Evolutionary conservation across 2,888 invertebrate genomes (phyloP).

Genomic region (Tinea semifulvella): DNA sequence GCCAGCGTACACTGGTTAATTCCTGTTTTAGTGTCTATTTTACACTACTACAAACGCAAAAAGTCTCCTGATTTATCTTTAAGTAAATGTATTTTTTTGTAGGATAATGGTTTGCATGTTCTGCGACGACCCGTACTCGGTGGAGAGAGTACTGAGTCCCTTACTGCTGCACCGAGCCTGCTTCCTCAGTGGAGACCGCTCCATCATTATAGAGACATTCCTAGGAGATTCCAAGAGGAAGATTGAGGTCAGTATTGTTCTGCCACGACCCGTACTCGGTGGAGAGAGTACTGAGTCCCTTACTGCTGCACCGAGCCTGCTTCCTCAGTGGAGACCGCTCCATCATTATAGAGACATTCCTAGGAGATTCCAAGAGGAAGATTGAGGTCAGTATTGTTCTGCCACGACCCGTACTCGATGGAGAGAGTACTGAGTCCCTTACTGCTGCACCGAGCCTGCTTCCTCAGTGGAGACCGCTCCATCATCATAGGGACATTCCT

Average conservation of each 20-base stretch:
- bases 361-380: conserved; percentile 89
- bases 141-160: conserved; percentile 89
- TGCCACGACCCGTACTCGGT: conserved; percentile 95
- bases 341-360: conserved; percentile 89
- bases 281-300: conserved; percentile 87
- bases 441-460: conserved; percentile 86
- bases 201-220: conserved; percentile 91
- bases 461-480: conserved; percentile 85
- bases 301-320: conserved; percentile 88
- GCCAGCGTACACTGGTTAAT: too few relatives aligned
- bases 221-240: conserved; percentile 89
- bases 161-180: conserved; percentile 88
- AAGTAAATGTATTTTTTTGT: too few relatives aligned
- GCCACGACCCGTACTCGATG: conserved; percentile 92
- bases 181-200: conserved; percentile 84
- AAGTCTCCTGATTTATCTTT: too few relatives aligned
- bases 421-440: conserved; percentile 90
- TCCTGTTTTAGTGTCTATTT: too few relatives aligned
- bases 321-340: conserved; percentile 87
- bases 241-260: conserved; percentile 80
- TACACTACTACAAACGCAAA: too few relatives aligned
- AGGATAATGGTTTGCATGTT: conserved; percentile 96
- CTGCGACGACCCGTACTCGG: conserved; percentile 93
- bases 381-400: conserved; percentile 84
- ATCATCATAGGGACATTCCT: conserved; percentile 92